These are phyloP conservation scores for Malurus leucopterus DNA, from an alignment of 2,797 vertebrate genomes.

Conservation along the genomic window DNA sequence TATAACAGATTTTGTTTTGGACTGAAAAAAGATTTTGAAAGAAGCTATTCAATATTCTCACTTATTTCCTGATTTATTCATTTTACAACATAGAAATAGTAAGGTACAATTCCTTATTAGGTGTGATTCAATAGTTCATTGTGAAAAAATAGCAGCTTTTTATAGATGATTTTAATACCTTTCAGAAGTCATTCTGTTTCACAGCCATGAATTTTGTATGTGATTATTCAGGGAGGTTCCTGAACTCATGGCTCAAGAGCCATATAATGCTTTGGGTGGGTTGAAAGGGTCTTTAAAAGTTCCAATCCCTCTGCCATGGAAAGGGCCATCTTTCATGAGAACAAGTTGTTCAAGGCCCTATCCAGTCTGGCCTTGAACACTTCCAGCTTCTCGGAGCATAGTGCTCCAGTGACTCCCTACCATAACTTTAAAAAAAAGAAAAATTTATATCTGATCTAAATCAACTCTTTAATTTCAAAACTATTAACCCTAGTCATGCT, in stretches of 20 bases:
- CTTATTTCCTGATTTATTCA: not conserved
- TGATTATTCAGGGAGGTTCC: not conserved
- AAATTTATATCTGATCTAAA: not conserved
- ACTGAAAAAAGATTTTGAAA: not conserved
- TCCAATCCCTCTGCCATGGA: not conserved
- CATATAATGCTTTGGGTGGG: accelerated
- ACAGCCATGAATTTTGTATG: not conserved
- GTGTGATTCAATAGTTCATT: not conserved
- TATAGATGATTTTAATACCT: not conserved
- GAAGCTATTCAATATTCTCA: not conserved
- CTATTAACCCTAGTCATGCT: accelerated
- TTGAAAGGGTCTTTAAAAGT: not conserved
- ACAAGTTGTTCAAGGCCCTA: not conserved
- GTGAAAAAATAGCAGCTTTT: not conserved
- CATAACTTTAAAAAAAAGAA: not conserved
- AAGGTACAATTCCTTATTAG: not conserved
- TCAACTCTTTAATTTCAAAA: not conserved
- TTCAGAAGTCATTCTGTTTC: not conserved
- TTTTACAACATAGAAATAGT: not conserved
- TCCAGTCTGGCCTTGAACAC: not conserved
- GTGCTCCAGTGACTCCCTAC: not conserved
- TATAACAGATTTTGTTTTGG: not conserved
- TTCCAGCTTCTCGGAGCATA: not conserved
- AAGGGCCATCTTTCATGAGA: not conserved
- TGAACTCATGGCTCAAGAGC: not conserved